Conservation (phyloP, 2,888 invertebrate genomes). For the Leucophora obtusa region DNA sequence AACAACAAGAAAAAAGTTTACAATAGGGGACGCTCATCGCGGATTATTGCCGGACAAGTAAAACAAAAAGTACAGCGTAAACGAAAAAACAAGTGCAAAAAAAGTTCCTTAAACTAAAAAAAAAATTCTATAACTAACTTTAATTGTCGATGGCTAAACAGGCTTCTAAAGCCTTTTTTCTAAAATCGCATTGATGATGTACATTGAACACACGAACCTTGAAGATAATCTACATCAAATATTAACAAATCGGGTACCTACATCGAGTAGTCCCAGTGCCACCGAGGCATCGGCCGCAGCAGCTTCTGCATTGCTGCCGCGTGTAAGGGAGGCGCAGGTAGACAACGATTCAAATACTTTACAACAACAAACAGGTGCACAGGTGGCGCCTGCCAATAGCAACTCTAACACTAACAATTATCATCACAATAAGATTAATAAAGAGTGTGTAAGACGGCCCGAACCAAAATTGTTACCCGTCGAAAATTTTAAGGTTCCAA, state of each 20-base stretch:
- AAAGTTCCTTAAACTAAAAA: slow-evolving; percentile 23
- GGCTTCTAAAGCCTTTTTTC: slow-evolving; percentile 45
- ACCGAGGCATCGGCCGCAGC: slow-evolving; percentile 60
- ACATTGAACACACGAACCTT: slow-evolving; percentile 67
- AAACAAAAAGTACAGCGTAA: slow-evolving; percentile 33
- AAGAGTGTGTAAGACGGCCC: slow-evolving; percentile 42
- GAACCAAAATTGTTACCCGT: slow-evolving; percentile 52
- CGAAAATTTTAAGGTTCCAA: slow-evolving; percentile 25
- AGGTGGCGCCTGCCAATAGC: slow-evolving; percentile 12
- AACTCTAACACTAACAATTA: neutral
- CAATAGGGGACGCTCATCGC: slow-evolving; percentile 44
- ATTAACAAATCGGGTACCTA: slow-evolving; percentile 63
- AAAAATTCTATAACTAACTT: slow-evolving; percentile 4
- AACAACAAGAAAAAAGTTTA: slow-evolving; percentile 40
- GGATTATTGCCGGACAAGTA: slow-evolving; percentile 40
- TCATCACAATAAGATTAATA: slow-evolving; percentile 26
- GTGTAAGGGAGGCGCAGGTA: slow-evolving; percentile 61
- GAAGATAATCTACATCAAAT: slow-evolving; percentile 67
- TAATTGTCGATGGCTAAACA: slow-evolving; percentile 54
- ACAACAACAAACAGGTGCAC: slow-evolving; percentile 51
- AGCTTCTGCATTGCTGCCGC: slow-evolving; percentile 63
- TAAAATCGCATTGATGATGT: slow-evolving; percentile 66
- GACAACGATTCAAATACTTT: slow-evolving; percentile 48
- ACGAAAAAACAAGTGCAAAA: slow-evolving; percentile 28
- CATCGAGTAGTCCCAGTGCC: slow-evolving; percentile 60